Conservation (phyloP, 2,888 invertebrate genomes). For the Drosophila buzzatii region DNA sequence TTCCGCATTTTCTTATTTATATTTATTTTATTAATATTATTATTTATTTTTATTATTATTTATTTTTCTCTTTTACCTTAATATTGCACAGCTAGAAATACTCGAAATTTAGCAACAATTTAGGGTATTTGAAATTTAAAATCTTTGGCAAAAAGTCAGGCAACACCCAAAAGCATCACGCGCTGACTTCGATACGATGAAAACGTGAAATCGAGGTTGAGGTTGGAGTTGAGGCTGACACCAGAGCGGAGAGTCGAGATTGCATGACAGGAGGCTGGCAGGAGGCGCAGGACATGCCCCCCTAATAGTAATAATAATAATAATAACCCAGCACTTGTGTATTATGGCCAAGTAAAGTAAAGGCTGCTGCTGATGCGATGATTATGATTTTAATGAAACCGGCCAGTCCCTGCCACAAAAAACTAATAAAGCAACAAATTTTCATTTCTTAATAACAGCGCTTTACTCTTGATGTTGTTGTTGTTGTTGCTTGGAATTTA, state of each 20-base stretch:
- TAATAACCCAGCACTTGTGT: slow-evolving; percentile 50
- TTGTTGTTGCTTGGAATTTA: slow-evolving; percentile 48
- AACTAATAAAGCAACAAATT: slow-evolving; percentile 80
- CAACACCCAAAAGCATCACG: slow-evolving; percentile 48
- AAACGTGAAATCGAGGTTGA: slow-evolving; percentile 55
- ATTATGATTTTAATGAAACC: slow-evolving; percentile 53
- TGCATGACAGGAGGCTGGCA: slow-evolving; percentile 57
- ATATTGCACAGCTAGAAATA: background rate
- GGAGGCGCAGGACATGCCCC: slow-evolving; percentile 57
- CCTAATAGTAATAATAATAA: slow-evolving; percentile 42
- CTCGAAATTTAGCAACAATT: background rate
- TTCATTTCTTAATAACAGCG: slow-evolving; percentile 77
- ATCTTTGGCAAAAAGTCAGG: slow-evolving; percentile 36
- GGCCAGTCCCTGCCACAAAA: slow-evolving; percentile 23
- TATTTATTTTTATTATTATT: too few species aligned
- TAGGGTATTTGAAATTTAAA: slow-evolving; percentile 43
- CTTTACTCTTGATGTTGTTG: slow-evolving; percentile 6
- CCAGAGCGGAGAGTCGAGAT: slow-evolving; percentile 9
- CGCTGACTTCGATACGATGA: slow-evolving; percentile 50
- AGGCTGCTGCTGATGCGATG: slow-evolving; percentile 57
- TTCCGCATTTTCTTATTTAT: background rate
- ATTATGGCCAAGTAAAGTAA: slow-evolving; percentile 48
- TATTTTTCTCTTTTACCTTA: too few species aligned
- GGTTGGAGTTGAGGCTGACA: slow-evolving; percentile 14
- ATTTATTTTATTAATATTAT: too few species aligned